These are phyloP conservation scores for Metaphire vulgaris DNA, from an alignment of 1,140 invertebrate genomes.

Conservation along the genomic window DNA sequence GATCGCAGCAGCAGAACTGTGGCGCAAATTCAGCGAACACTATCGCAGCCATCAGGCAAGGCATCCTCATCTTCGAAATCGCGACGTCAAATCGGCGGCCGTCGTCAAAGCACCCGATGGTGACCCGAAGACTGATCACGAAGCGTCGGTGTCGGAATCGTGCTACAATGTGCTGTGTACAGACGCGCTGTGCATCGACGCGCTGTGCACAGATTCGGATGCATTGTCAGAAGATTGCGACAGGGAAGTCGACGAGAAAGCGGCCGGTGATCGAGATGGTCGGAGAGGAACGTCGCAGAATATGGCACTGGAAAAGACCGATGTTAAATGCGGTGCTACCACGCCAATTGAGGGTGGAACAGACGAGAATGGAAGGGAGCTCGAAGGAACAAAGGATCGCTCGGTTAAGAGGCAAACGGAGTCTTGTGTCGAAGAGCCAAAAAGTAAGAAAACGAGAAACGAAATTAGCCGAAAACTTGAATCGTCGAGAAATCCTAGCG, in stretches of 20 bases:
- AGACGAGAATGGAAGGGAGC: neutral
- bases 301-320: neutral
- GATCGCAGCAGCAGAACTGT: constrained; percentile 32
- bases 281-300: neutral
- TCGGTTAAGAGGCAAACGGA: neutral
- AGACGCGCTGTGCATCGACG: neutral
- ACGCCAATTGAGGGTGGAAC: neutral
- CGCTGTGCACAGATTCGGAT: neutral
- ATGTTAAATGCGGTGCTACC: neutral
- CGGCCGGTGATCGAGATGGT: neutral
- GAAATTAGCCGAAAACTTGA: neutral
- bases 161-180: neutral
- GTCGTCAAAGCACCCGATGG: neutral
- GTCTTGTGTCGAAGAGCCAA: neutral
- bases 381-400: neutral
- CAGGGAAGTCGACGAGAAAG: neutral
- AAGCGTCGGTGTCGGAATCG: neutral
- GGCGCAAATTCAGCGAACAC: constrained; percentile 32
- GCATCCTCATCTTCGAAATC: constrained; percentile 21
- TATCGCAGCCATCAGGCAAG: constrained; percentile 30
- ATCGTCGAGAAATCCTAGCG: neutral
- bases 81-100: neutral
- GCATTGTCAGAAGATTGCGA: neutral
- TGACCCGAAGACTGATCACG: neutral
- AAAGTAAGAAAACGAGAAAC: neutral